phyloP scores from a whole-genome alignment of 2,888 invertebrate genomes.

The Drosophila gaucha region DNA sequence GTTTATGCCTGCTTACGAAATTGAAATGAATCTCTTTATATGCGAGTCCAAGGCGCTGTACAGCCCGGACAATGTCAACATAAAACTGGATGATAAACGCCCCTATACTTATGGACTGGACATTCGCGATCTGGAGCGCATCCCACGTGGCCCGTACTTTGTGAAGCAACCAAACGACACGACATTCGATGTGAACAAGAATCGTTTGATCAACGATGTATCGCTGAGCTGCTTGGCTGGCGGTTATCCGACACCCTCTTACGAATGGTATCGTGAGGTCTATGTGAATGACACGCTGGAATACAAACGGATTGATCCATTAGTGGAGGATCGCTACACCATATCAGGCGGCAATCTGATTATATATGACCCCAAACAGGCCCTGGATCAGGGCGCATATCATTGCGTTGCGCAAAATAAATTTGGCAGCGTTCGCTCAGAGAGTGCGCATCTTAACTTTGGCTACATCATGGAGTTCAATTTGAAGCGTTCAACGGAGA shows the following conservation, averaged over 20 bases:
- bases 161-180: slow-evolving; percentile 93
- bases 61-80: slow-evolving; percentile 88
- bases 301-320: slow-evolving; percentile 91
- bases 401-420: slow-evolving; percentile 96
- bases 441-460: slow-evolving; percentile 94
- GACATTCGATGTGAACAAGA: slow-evolving; percentile 92
- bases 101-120: slow-evolving; percentile 94
- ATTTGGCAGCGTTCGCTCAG: slow-evolving; percentile 94
- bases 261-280: slow-evolving; percentile 95
- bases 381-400: slow-evolving; percentile 93
- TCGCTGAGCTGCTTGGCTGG: slow-evolving; percentile 92
- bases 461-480: slow-evolving; percentile 96
- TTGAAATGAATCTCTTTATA: slow-evolving; percentile 91
- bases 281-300: slow-evolving; percentile 92
- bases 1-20: slow-evolving; percentile 91
- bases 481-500: slow-evolving; percentile 92
- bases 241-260: slow-evolving; percentile 95
- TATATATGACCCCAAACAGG: slow-evolving; percentile 93
- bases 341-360: slow-evolving; percentile 96
- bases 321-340: slow-evolving; percentile 90
- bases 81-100: slow-evolving; percentile 91
- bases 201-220: slow-evolving; percentile 90
- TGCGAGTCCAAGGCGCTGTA: slow-evolving; percentile 88
- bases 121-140: slow-evolving; percentile 90
- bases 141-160: slow-evolving; percentile 95